phyloP scores from a whole-genome alignment of 2,888 invertebrate species.

The Adineta ricciae region DNA sequence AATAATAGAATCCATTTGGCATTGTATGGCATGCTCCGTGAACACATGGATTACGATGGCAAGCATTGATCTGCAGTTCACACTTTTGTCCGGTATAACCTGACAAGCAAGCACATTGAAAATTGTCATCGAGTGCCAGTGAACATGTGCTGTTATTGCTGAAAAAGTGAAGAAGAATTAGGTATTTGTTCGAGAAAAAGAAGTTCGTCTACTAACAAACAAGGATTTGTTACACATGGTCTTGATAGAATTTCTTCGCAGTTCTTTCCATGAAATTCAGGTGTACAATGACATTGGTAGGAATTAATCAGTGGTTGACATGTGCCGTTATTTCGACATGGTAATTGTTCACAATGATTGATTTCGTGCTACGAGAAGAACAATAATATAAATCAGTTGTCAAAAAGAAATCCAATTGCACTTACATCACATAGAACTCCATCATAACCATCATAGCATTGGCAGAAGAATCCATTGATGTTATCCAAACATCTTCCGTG shows the following conservation, averaged over 20 bases:
- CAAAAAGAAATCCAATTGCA: background rate
- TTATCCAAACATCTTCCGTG: constrained; percentile 29
- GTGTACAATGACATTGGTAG: constrained; percentile 5
- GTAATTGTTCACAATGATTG: background rate
- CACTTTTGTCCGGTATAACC: background rate
- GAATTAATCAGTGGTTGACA: background rate
- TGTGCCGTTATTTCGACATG: background rate
- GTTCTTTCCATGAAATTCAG: background rate
- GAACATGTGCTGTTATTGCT: background rate
- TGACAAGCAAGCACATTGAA: background rate
- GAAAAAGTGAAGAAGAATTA: background rate
- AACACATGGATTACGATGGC: constrained; percentile 29
- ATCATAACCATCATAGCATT: constrained; percentile 26
- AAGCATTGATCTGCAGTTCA: constrained; percentile 25
- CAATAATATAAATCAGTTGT: no score
- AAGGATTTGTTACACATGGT: background rate
- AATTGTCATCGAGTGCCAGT: background rate
- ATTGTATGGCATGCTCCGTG: constrained; percentile 27
- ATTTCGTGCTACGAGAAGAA: background rate
- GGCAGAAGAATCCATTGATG: constrained; percentile 31
- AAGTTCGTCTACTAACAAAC: background rate
- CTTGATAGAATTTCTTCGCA: background rate
- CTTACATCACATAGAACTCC: constrained; percentile 31
- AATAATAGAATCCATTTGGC: constrained; percentile 23
- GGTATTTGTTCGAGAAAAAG: background rate